These are phyloP conservation scores for Drosophila merina DNA, from an alignment of 2,888 invertebrate species.

Conservation along the genomic window DNA sequence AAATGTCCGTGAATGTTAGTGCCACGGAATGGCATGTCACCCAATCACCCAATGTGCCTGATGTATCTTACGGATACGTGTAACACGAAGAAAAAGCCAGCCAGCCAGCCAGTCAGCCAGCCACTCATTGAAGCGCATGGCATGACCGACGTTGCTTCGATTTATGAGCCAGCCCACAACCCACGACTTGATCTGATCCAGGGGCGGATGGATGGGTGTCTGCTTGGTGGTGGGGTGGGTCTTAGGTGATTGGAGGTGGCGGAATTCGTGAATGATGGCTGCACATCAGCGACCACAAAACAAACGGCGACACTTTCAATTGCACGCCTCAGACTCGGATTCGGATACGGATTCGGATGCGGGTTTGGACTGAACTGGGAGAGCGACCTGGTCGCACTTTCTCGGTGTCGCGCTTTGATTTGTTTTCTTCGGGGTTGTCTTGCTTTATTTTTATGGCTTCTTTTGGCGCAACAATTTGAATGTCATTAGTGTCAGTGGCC, in stretches of 20 bases:
- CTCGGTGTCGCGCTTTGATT: slow-evolving; percentile 54
- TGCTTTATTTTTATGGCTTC: slow-evolving; percentile 63
- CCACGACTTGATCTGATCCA: slow-evolving; percentile 23
- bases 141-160: slow-evolving; percentile 51
- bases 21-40: slow-evolving; percentile 27
- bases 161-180: slow-evolving; percentile 43
- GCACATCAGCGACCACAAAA: slow-evolving; percentile 58
- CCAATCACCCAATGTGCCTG: slow-evolving; percentile 16
- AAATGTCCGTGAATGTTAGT: slow-evolving; percentile 17
- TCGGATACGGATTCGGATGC: slow-evolving; percentile 45
- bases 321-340: slow-evolving; percentile 60
- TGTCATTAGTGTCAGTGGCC: slow-evolving; percentile 75
- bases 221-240: slow-evolving; percentile 2
- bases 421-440: slow-evolving; percentile 33
- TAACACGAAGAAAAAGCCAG: slow-evolving; percentile 41
- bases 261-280: slow-evolving; percentile 54
- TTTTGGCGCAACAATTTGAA: slow-evolving; percentile 75
- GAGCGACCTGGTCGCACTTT: slow-evolving; percentile 24
- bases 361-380: slow-evolving; percentile 25
- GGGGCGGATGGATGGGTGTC: not conserved
- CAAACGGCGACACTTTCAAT: slow-evolving; percentile 72
- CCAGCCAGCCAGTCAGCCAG: slow-evolving; percentile 15
- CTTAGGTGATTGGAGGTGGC: slow-evolving; percentile 12
- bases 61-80: slow-evolving; percentile 42
- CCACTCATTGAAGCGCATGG: slow-evolving; percentile 62